Base-by-base conservation (phyloP, 1,140 invertebrate species). In the Acromyrmex echinatior region DNA sequence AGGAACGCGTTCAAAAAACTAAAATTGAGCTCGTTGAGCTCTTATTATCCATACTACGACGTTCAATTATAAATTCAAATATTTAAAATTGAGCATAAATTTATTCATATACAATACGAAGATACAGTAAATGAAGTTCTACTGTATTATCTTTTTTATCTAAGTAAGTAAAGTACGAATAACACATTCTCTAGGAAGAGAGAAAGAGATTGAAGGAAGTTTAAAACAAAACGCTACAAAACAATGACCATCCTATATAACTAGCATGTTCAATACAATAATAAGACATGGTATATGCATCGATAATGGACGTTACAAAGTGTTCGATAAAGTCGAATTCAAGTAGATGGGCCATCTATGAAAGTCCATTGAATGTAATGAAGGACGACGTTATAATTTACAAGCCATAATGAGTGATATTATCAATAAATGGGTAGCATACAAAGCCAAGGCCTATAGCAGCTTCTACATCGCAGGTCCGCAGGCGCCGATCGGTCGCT, bases 401-500 rank as follows among this genome's bases (percentile, higher is more conserved):
- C 31, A 81, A 25, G n/a, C 49, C 21, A 14, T 81, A 81, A 71
- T 56, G 28, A 56, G 16, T 25, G 66, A 81, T 71, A 71, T 81
- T 80, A 80, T 80, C 78, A 70, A 80, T 80, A 80, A 80, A 80
- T 49, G 49, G 35, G 25, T 45, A 79, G 76, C 74, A 25, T 18
- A 49, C 25, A 66, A 18, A 49, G 28, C 28, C 25, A 80, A 80
- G 78, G 49, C 63, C 39, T 51, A 70, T 0, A n/a, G 65, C 28
- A 28, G 62, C 65, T 51, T 31, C 71, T 53, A 51, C 25, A 56
- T 80, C 31, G 65, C 49, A 25, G 25, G 56, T 70, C 63, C 74
- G 62, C 81, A 82, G 87, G 78, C 87, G 88, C 65, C 85, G 81
- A 91, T 92, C 89, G 77, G 90, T 91, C 91, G 86, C 87, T 79